Evolutionary conservation across 2,797 vertebrate genomes (phyloP).

Genomic region (Phaenicophaeus curvirostris): DNA sequence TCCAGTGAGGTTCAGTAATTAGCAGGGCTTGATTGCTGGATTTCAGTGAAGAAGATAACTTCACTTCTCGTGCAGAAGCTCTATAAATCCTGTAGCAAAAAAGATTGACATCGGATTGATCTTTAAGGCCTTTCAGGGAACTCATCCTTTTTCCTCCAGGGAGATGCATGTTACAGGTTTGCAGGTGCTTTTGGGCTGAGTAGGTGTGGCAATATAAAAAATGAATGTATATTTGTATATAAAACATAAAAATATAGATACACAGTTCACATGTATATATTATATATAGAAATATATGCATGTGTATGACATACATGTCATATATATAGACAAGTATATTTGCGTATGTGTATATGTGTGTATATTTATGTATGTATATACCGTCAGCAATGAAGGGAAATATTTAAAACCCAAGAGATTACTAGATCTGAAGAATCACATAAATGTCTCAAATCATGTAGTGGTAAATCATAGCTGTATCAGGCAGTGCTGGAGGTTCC

Average conservation of each 20-base stretch:
- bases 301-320: background rate
- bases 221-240: background rate
- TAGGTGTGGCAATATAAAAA: background rate
- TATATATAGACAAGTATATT: background rate
- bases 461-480: background rate
- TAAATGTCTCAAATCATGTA: background rate
- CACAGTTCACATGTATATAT: fast-evolving
- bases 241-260: background rate
- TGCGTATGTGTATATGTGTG: background rate
- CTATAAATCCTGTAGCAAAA: background rate
- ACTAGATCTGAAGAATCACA: background rate
- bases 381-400: background rate
- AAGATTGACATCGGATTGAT: fast-evolving
- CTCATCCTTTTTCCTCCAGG: background rate
- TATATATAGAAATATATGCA: background rate
- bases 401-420: background rate
- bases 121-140: background rate
- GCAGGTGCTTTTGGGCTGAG: background rate
- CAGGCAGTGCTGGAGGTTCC: background rate
- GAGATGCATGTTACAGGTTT: background rate
- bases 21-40: background rate
- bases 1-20: background rate
- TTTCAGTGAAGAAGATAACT: background rate
- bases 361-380: background rate
- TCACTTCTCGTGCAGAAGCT: background rate